Evolutionary conservation across 1,140 invertebrate genomes (phyloP), one percentile per base, ranked within the genome.

Genomic region (Zaprionus davidi): DNA sequence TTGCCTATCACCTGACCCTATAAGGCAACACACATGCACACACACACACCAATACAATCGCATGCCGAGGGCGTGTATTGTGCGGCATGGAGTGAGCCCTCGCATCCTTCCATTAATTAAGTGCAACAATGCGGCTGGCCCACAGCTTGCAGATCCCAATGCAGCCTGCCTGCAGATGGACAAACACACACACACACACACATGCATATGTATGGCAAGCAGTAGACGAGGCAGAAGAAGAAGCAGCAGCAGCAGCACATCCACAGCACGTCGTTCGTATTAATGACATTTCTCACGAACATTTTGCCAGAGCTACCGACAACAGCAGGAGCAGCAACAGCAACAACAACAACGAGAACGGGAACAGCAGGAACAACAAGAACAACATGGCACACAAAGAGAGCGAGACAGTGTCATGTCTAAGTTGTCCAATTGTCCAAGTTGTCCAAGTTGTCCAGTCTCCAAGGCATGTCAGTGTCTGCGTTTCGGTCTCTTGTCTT

Each of bases 251-350:
- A 64, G 51, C 62, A 56, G 58, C 80, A 69, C 83, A 76, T 83
- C 81, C 78, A 83, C 80, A 64, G 73, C 77, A 88, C 84, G 86
- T 83, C 81, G 78, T 79, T 84, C 78, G 84, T 88, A 90, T 90
- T 88, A 88, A 88, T 88, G 85, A 88, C 84, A 88, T 88, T 88
- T 88, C 84, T 88, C 84, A 88, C 84, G 84, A 88, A 88, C 85
- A 78, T 90, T 88, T 83, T 85, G 68, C 78, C 59, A 62, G 72
- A 78, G 80, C 79, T 71, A 81, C 77, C 59, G 80, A 81, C 79
- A 90, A 69, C 74, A 75, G 64, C 36, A 49, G 65, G 12, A 71
- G 51, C 13, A 46, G 60, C 31, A 34, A 31, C 17, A 51, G 22
- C 44, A 20, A 78, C 55, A 51, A 64, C 53, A 51, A 71, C 66